Base-by-base conservation (phyloP, 2,888 invertebrate species). In the Frankliniella fusca region DNA sequence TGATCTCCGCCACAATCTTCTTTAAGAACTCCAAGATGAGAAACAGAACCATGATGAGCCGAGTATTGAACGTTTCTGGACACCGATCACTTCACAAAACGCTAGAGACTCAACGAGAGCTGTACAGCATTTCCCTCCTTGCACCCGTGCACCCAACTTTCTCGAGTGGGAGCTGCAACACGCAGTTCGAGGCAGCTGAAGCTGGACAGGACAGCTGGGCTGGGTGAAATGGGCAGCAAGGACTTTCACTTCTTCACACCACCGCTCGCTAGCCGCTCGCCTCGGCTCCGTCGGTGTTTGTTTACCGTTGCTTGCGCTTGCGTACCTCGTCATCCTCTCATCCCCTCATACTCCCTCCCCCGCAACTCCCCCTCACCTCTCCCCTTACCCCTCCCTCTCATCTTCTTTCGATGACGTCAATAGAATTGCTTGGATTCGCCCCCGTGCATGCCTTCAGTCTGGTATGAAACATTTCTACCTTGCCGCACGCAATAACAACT, bases 1-100 rank as follows among this genome's bases (percentile, higher is more conserved):
- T 88, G 27, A 91, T 87, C 85, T 92, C 91, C 82, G 89, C 89
- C 82, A 90, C 86, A 82, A 92, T 88, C 65, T 80, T 81, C 80
- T 83, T 79, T 10, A 83, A 82, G 7, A 83, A 76, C 15, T 61
- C 48, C 15, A 81, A 20, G 20, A 84, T 18, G 48, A 83, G 65
- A 7, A 80, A 27, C 23, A 76, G 70, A 12, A 76, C 70, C 70
- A 76, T 76, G 70, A 12, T 76, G 11, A 10, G 27, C 23, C n/a
- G 27, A 10, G 11, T 76, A 12, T 76, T 12, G 23, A 23, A 12
- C 9, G 23, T 10, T 10, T 23, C 18, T 3, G n/a, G 5, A n/a
- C 7, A 27, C 70, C 23, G 27, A 27, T 27, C 27, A 1, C 27
- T 76, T 23, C 27, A 76, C 8, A 23, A 10, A 5, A 9, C 8